Percentiles rank a stretch among this genome's conserved stretches.
phyloP scores from a whole-genome alignment of 2,113 vertebrate genomes.

The Bufo gargarizans region DNA sequence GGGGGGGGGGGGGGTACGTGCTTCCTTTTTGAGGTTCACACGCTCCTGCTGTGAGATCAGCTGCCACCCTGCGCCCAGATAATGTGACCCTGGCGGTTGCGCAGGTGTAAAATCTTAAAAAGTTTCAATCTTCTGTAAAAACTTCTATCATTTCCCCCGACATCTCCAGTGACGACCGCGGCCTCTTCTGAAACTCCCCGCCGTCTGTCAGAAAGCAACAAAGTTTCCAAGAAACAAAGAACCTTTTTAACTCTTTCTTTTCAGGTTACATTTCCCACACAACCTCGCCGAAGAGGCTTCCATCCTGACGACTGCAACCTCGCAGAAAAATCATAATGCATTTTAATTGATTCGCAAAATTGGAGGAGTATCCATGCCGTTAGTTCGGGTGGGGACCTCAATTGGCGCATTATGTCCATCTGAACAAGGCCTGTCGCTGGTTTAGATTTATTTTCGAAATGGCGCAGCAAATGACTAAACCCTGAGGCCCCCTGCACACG shows the following conservation, averaged over 20 bases:
- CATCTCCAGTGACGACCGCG: neutral
- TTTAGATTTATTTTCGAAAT: too few species aligned
- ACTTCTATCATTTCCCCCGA: constrained; percentile 8
- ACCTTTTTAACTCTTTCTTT: neutral
- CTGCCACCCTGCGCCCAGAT: neutral
- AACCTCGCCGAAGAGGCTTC: neutral
- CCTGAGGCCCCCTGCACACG: too few species aligned
- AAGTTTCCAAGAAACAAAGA: constrained; percentile 21
- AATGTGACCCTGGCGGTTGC: neutral
- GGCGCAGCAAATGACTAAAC: too few species aligned
- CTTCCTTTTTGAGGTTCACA: neutral
- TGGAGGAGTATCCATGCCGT: too few species aligned
- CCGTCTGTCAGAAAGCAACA: constrained; percentile 9
- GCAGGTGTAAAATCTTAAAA: constrained; percentile 4
- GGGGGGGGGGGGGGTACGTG: neutral
- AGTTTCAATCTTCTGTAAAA: neutral
- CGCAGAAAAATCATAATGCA: too few species aligned
- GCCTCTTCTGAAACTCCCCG: neutral
- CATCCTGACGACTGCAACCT: too few species aligned
- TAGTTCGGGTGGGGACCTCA: too few species aligned
- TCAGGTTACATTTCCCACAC: too few species aligned
- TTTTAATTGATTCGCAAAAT: too few species aligned
- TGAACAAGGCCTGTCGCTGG: too few species aligned
- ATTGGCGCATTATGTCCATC: too few species aligned
- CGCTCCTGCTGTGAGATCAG: neutral